Percentiles rank a stretch among this genome's conserved stretches.
Evolutionary conservation across 1,140 invertebrate genomes (phyloP).

Genomic region (Mesaphorura yosii): DNA sequence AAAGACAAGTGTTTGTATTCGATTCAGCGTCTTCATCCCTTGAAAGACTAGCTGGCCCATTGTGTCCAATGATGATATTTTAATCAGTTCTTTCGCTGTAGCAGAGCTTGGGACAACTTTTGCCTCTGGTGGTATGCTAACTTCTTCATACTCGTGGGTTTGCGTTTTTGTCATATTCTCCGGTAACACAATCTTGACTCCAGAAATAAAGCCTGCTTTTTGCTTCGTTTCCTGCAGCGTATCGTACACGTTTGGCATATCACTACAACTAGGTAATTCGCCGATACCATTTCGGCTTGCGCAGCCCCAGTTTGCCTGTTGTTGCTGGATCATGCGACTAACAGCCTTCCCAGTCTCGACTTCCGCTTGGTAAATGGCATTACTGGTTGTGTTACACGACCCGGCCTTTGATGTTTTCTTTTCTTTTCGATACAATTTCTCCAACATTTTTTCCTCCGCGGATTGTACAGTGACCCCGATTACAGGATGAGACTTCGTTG

Average conservation of each 20-base stretch:
- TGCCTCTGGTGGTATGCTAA: constrained; percentile 63
- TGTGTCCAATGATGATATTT: constrained; percentile 63
- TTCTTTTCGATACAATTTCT: constrained; percentile 74
- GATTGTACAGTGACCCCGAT: constrained; percentile 51
- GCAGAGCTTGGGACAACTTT: constrained; percentile 44
- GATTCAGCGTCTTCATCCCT: constrained; percentile 74
- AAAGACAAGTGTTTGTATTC: constrained; percentile 93
- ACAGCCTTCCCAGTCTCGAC: background rate
- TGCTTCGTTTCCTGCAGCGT: constrained; percentile 49
- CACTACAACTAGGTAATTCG: background rate
- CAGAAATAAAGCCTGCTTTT: constrained; percentile 60
- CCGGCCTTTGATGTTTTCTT: constrained; percentile 56
- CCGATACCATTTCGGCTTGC: constrained; percentile 9
- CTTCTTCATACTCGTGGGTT: constrained; percentile 67
- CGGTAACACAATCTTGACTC: constrained; percentile 65
- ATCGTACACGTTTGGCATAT: constrained; percentile 16
- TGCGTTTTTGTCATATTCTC: constrained; percentile 59
- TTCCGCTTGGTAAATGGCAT: background rate
- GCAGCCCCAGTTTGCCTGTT: background rate
- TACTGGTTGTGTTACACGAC: constrained; percentile 23
- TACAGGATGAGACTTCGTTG: constrained; percentile 21
- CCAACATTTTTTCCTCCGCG: constrained; percentile 64
- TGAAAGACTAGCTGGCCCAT: constrained; percentile 75
- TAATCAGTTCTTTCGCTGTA: constrained; percentile 56
- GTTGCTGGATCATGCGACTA: background rate